Evolutionary conservation across 2,888 invertebrate species (phyloP), one percentile per base, ranked within the genome.

Genomic region (Trileptium ribeirensis): DNA sequence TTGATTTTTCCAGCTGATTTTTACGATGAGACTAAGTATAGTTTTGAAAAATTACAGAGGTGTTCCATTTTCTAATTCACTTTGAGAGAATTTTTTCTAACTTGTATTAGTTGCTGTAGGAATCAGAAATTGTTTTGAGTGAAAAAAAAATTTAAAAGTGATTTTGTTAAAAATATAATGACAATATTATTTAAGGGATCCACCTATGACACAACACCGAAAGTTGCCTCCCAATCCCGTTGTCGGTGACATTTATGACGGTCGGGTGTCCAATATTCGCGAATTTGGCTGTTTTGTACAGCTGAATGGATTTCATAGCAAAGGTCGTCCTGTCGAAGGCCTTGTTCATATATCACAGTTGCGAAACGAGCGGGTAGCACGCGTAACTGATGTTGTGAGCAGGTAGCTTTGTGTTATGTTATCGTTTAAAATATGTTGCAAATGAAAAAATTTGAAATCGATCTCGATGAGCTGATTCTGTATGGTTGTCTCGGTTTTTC

Each of bases 211-310:
- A 82, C 79, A 75, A 75, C 36, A 78, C 64, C n/a, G n/a, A 0
- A 81, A 87, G 33, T 85, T 90, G 80, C 90, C 91, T 0, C 87
- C 89, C 67, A 91, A 90, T 83, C 91, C 91, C 38, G 90, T 87
- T 85, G 89, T 91, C 38, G 91, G 91, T 81, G 89, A 93, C 92
- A 95, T 99, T 85, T 98, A 97, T 88, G 92, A 92, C 83, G 99
- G 97, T 0, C 94, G 95, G 89, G 95, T 99, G 0, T 95, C 95
- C 0, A 97, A 95, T 86, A 94, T 97, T 84, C 96, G 97, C 79
- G 94, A 94, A n/a, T 99, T 98, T 90, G 99, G 99, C 0, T 97
- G 97, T 88, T 99, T 99, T 89, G 95, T 97, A 0, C 96, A 97
- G 89, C 91, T 99, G 34, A 95, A 97, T 87, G 96, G 97, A 0